Evolutionary conservation across 2,113 vertebrate species (phyloP).

Genomic region (Leptodactylus fuscus): DNA sequence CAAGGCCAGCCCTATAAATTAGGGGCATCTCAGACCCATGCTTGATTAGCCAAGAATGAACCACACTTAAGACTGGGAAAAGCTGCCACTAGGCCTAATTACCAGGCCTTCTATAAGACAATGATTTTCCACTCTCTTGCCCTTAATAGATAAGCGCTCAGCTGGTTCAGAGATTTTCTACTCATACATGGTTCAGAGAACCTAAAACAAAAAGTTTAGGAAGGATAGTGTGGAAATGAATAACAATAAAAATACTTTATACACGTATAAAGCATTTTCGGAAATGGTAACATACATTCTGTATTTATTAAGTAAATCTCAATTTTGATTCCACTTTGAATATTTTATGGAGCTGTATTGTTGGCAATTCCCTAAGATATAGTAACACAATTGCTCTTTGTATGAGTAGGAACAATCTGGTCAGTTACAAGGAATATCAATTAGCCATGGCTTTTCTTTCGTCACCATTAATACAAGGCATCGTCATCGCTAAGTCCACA

Average conservation of each 20-base stretch:
- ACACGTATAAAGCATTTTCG: not conserved
- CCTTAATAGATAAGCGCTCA: slow-evolving; percentile 43
- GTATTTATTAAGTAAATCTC: not conserved
- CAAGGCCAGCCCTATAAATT: slow-evolving; percentile 51
- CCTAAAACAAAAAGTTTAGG: slow-evolving; percentile 38
- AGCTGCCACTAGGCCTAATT: slow-evolving; percentile 50
- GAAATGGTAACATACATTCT: not conserved
- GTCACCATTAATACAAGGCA: too few relatives aligned
- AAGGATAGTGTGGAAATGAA: slow-evolving; percentile 18
- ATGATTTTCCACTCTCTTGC: slow-evolving; percentile 56
- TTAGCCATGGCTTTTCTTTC: too few relatives aligned
- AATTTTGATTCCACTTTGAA: too few relatives aligned
- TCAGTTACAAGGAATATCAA: too few relatives aligned
- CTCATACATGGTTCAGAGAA: slow-evolving; percentile 29
- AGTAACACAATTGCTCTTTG: too few relatives aligned
- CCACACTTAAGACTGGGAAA: slow-evolving; percentile 54
- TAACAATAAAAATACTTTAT: not conserved
- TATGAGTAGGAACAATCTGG: too few relatives aligned
- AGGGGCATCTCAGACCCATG: slow-evolving; percentile 33
- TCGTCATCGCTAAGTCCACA: too few relatives aligned
- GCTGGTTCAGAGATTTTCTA: slow-evolving; percentile 50
- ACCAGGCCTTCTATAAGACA: slow-evolving; percentile 36
- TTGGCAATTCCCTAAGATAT: too few relatives aligned
- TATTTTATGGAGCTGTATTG: too few relatives aligned
- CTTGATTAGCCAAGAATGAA: slow-evolving; percentile 59